Evolutionary conservation across 2,888 invertebrate genomes (phyloP), one percentile per base, ranked within the genome.

Genomic region (Caenorhabditis wallacei): DNA sequence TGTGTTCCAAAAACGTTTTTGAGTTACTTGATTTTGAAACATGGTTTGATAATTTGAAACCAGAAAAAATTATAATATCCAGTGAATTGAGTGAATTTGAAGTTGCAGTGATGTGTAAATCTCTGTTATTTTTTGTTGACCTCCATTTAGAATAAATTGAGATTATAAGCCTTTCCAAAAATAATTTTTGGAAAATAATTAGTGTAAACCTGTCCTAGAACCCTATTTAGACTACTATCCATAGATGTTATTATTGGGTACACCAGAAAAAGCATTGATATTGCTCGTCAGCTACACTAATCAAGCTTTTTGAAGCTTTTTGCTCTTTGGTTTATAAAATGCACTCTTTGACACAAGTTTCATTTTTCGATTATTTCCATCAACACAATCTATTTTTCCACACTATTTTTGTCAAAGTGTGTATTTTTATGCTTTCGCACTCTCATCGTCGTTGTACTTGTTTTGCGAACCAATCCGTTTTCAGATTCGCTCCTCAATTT

Each of bases 401-500:
- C 57, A 56, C 40, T 24, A 13, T 54, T 48, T 51, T 61, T 72
- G 78, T 82, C 76, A 76, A 82, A 76, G 71, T 82, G 70, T 76
- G 51, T 56, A 70, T 82, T 71, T 81, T 59, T n/a, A n/a, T 61
- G 70, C 69, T 78, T 69, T 37, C 53, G 78, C 78, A 69, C 61
- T 48, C 46, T 18, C 8, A 18, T 54, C 24, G 37, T 35, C 22
- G 56, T 24, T 48, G 13, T 13, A n/a, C 53, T 35, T 20, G 51
- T 48, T 30, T 18, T 1, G 43, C n/a, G 61, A 61, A 51, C 30
- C 22, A 43, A 46, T 20, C 4, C 30, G 30, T 51, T 84, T 84
- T 71, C 80, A 84, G 84, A 84, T 84, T 35, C 70, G 80, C 22
- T 69, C 76, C 18, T 76, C 84, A 48, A 76, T 84, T 84, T 72